Evolutionary conservation across 2,888 invertebrate genomes (phyloP).

Genomic region (Lepidocyrtinus sp.): DNA sequence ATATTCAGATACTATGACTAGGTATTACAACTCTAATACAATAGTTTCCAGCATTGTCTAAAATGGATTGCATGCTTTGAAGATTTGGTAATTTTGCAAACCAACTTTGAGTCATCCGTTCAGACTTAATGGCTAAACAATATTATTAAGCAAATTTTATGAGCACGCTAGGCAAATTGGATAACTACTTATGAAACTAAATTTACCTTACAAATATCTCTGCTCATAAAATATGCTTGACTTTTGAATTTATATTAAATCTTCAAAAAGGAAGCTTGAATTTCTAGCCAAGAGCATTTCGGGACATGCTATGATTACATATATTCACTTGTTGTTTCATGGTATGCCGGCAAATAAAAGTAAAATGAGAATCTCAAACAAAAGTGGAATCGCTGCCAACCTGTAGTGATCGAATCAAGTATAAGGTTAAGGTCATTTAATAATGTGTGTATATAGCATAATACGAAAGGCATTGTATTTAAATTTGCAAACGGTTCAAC

Average conservation of each 20-base stretch:
- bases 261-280: neutral
- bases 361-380: neutral
- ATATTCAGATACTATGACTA: neutral
- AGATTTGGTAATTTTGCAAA: neutral
- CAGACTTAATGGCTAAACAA: no score
- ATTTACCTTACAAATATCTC: neutral
- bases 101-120: neutral
- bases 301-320: neutral
- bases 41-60: neutral
- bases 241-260: neutral
- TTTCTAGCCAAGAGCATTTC: neutral
- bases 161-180: neutral
- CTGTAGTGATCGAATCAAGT: no score
- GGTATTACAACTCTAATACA: neutral
- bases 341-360: no score
- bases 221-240: neutral
- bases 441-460: no score
- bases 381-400: conserved; percentile 5
- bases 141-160: no score
- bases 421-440: conserved; percentile 14
- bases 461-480: conserved; percentile 7
- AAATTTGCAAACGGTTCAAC: conserved; percentile 14
- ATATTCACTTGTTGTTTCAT: neutral
- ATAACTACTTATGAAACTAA: neutral
- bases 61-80: neutral